Evolutionary conservation across 2,113 vertebrate genomes (phyloP).

Genomic region (Rhinopomastus cyanomelas): DNA sequence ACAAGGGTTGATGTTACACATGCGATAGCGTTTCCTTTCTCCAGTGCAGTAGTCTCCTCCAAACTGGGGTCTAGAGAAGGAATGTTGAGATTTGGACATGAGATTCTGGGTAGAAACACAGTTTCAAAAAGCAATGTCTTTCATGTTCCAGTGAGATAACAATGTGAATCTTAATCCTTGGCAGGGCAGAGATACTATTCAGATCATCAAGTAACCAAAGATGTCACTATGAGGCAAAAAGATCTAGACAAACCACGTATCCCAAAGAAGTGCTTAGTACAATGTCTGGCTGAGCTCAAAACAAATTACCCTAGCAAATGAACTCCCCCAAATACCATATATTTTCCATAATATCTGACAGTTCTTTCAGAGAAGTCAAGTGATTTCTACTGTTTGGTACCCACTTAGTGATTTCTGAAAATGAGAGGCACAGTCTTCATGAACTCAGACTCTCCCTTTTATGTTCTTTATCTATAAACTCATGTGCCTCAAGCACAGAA

Average conservation of each 20-base stretch:
- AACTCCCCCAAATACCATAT: not conserved
- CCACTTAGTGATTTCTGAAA: not conserved
- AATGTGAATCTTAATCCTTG: not conserved
- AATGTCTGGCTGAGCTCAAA: not conserved
- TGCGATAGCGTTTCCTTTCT: conserved; percentile 90
- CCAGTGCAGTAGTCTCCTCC: conserved; percentile 96
- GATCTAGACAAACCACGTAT: not conserved
- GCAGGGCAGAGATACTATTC: not conserved
- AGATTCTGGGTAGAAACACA: not conserved
- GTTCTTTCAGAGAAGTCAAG: not conserved
- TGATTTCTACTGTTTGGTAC: not conserved
- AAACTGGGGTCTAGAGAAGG: conserved; percentile 85
- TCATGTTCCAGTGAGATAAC: not conserved
- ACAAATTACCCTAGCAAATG: not conserved
- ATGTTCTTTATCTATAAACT: not conserved
- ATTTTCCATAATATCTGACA: not conserved
- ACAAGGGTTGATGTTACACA: conserved; percentile 88
- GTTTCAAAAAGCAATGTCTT: not conserved
- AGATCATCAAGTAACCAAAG: not conserved
- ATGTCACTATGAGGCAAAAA: not conserved
- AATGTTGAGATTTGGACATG: not conserved
- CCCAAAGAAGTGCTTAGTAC: not conserved
- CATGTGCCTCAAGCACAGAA: too few species aligned
- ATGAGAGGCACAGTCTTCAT: not conserved
- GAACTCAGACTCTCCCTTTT: not conserved